phyloP scores from a whole-genome alignment of 2,888 invertebrate species.

The Hemithea aestivaria region DNA sequence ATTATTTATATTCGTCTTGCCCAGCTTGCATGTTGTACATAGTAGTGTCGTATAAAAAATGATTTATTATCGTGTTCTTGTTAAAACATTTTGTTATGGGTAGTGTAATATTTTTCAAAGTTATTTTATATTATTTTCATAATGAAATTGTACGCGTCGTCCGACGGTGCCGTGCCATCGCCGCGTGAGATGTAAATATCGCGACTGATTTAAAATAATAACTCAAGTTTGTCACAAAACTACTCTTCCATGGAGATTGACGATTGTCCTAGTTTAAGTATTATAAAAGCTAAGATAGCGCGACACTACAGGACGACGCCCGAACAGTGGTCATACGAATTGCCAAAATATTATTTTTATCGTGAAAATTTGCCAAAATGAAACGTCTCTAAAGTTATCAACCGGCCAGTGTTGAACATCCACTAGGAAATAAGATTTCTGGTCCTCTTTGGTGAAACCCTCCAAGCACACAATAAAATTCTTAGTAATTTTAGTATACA shows the following conservation, averaged over 20 bases:
- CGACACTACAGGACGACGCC: conserved; percentile 32
- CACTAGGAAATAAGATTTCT: conserved; percentile 71
- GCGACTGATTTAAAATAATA: conserved; percentile 39
- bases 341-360: conserved; percentile 57
- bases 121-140: conserved; percentile 37
- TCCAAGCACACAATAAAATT: conserved; percentile 68
- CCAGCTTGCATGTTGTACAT: conserved; percentile 72
- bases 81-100: conserved; percentile 65
- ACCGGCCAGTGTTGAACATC: conserved; percentile 74
- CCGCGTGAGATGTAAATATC: conserved; percentile 46
- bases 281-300: conserved; percentile 32
- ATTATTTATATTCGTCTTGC: conserved; percentile 65
- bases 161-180: conserved; percentile 44
- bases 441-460: conserved; percentile 69
- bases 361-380: conserved; percentile 45
- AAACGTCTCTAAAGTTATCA: conserved; percentile 59
- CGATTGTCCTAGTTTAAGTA: conserved; percentile 38
- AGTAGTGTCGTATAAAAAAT: conserved; percentile 56
- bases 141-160: conserved; percentile 35
- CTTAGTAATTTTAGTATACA: conserved; percentile 62
- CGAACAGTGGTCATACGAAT: conserved; percentile 45
- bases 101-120: conserved; percentile 59
- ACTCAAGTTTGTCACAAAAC: conserved; percentile 57
- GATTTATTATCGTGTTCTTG: conserved; percentile 64
- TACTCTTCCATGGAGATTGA: conserved; percentile 39